Conservation (phyloP, 2,797 vertebrate species). For the Tinamus major region DNA sequence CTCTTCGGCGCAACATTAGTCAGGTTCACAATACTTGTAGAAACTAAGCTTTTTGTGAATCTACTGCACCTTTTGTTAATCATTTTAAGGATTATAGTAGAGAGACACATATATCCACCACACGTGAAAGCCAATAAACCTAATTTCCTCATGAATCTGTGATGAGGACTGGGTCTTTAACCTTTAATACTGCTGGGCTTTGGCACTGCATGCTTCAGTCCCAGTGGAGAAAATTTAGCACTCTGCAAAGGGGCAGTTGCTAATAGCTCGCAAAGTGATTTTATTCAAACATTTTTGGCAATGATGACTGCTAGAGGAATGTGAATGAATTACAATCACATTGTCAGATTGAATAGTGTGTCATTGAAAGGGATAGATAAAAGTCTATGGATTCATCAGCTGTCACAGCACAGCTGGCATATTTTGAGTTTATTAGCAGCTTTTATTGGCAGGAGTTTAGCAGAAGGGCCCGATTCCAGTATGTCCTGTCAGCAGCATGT, state of each 20-base stretch:
- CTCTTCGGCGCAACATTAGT: neutral
- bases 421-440: neutral
- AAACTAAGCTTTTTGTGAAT: neutral
- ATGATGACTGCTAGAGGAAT: neutral
- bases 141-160: neutral
- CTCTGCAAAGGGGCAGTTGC: fast-evolving
- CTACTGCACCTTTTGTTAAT: neutral
- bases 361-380: neutral
- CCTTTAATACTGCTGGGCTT: neutral
- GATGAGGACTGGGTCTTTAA: neutral
- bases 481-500: neutral
- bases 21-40: no score
- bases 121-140: neutral
- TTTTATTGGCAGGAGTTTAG: neutral
- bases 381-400: neutral
- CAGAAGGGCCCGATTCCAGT: neutral
- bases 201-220: neutral
- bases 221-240: neutral
- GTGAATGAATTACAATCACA: fast-evolving
- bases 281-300: neutral
- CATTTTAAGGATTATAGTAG: neutral
- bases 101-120: fast-evolving
- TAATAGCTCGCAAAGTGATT: neutral
- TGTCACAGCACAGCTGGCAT: neutral
- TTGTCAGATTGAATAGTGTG: neutral